Percentiles rank a stretch among this genome's conserved stretches.
Evolutionary conservation across 2,113 vertebrate species (phyloP).

Genomic region (Mesitornis unicolor): DNA sequence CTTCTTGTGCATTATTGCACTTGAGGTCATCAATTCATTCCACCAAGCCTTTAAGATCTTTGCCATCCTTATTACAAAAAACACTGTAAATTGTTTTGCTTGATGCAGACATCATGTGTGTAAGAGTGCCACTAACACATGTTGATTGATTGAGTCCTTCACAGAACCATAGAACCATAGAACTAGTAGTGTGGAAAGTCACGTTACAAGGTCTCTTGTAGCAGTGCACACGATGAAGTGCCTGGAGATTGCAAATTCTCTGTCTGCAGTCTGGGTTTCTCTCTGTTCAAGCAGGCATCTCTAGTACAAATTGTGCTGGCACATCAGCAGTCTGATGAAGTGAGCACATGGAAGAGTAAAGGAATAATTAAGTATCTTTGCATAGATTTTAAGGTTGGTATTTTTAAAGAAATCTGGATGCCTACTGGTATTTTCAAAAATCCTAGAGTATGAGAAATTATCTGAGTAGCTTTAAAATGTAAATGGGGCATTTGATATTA

Average conservation of each 20-base stretch:
- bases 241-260: neutral
- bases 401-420: neutral
- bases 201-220: neutral
- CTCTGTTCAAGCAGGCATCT: neutral
- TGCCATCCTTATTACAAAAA: neutral
- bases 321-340: neutral
- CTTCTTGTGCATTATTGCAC: neutral
- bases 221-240: fast-evolving
- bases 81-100: neutral
- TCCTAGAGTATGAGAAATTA: neutral
- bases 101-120: neutral
- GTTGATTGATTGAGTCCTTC: neutral
- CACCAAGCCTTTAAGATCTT: neutral
- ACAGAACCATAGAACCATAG: no score
- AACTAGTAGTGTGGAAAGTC: no score
- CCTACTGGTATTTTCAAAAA: neutral
- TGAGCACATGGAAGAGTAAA: neutral
- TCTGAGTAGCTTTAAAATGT: neutral
- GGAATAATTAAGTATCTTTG: neutral
- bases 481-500: neutral
- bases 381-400: neutral
- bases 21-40: neutral
- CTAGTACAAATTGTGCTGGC: neutral
- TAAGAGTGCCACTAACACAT: neutral
- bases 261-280: neutral